Base-by-base conservation (phyloP, 2,797 vertebrate genomes). In the Microchirus variegatus region DNA sequence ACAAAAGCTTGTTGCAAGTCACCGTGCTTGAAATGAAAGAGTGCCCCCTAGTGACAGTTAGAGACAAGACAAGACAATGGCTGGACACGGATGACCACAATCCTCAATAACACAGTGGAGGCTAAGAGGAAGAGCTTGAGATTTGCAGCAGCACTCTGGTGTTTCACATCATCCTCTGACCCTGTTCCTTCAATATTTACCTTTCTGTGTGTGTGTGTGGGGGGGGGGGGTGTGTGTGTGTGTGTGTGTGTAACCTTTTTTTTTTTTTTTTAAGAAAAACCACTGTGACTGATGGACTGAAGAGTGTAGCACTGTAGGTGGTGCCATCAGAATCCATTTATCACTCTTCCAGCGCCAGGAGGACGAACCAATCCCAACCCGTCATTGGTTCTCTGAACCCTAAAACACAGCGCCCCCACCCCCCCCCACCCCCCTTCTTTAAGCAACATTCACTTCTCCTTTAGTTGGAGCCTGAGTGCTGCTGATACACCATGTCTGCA, bases 41-140 rank as follows among this genome's bases (percentile, higher is more conserved):
- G 49, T 87, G 84, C 89, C 89, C 86, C 87, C 89, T 89, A 80
- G 86, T 87, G 91, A 18, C 69, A 44, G 19, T 31, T 9, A 54
- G 11, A 67, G 35, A 41, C 19, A 59, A 22, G 47, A 45, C 8
- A 56, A 71, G 67, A 88, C 59, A 86, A 81, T 47, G 9, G 61
- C 31, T 22, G 3, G 2, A 45, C 67, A 70, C 17, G 38, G 26
- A 62, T n/a, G 9, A 54, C 60, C 67, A 60, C 56, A 35, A 50
- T 65, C 56, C 31, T 53, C 73, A 67, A 81, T 70, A 43, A 63
- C 71, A 68, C 40, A 59, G 63, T 3, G 13, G 17, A 60, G 40
- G 43, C 63, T 56, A 63, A 49, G 65, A 17, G 53, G 52, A 53
- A 60, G 37, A 10, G 44, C 63, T 41, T 8, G 9, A 50, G 50